Base-by-base conservation (phyloP, 2,797 vertebrate species). In the Cacajao melanocephalus region DNA sequence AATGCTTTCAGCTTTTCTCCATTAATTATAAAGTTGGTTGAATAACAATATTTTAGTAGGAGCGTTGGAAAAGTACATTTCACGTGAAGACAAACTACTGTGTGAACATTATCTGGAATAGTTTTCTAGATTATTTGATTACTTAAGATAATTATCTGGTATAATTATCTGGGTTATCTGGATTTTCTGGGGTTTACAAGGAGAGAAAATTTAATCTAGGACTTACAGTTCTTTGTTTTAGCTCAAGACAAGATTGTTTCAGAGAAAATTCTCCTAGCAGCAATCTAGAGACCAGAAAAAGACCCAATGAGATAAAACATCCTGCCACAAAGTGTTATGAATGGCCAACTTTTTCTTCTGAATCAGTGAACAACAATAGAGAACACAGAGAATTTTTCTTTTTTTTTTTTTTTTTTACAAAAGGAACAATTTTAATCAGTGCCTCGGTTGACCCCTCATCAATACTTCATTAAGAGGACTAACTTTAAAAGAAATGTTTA, bases 401-500 rank as follows among this genome's bases (percentile, higher is more conserved):
- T 67, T 87, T 44, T n/a, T 30, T 44, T 52, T 28, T 33, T 46
- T 24, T 39, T 67, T 87, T 41, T n/a, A 73, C 20, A 28, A 46
- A 30, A 76, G 3, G 2, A 76, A 2, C 28, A 82, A 12, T 85
- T 75, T 95, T 61, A 86, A 72, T 80, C 26, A 80, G 52, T 44
- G 15, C 19, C 20, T 82, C 70, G 15, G 11, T 28, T 64, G n/a
- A 72, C 20, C 30, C 15, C 20, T 86, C 39, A 61, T 14, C 11
- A 41, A 55, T 76, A 64, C 8, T 83, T 94, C n/a, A 76, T 83
- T 80, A 89, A 89, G 39, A 85, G 61, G 83, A 92, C 6, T 85
- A 78, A 88, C 55, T 79, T 67, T 88, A 84, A 44, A 91, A 76
- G n/a, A 81, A 94, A 89, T 70, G 5, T n/a, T 94, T 89, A 81